Evolutionary conservation across 2,113 vertebrate genomes (phyloP), one percentile per base, ranked within the genome.

Genomic region (Xenopus borealis): DNA sequence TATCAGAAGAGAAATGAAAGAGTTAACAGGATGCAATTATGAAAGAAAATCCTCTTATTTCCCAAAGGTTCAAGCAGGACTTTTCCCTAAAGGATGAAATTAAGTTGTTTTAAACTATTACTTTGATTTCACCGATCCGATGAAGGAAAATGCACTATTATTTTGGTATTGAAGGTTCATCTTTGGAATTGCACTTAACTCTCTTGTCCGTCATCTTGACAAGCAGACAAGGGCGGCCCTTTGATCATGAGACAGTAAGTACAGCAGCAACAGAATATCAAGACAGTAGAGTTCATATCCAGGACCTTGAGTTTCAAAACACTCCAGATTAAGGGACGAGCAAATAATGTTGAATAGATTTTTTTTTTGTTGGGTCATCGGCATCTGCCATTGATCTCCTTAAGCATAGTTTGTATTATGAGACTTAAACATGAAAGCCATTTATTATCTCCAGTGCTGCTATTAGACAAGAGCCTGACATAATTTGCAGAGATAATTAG

Each of bases 51-150:
- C 64, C 80, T 81, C 83, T 84, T 75, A 82, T 74, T 77, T 85
- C 80, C 18, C 78, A 78, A 1, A 7, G 81, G 70, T 75, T 81
- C 77, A 80, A 83, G 83, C 81, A 84, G 80, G 55, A 79, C 73
- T 83, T 83, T 71, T 68, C 81, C 82, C 79, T 82, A 78, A 87
- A 87, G 84, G 77, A 83, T 81, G 70, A 84, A 88, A 91, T 91
- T 85, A 87, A 83, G 63, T 82, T 85, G 73, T 83, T 83, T 82
- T 79, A 88, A 84, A 80, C 63, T 67, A 82, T 75, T 72, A 80
- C 85, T 89, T 92, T 89, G 88, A 89, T 89, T 90, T 82, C 69
- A 83, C 85, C 75, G 74, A 79, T 83, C 78, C 79, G 81, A 83
- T 82, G 79, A 80, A 86, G 75, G 80, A 84, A 84, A 80, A 85